Evolutionary conservation across 2,888 invertebrate species (phyloP), one percentile per base, ranked within the genome.

Genomic region (Caradrina kadenii): DNA sequence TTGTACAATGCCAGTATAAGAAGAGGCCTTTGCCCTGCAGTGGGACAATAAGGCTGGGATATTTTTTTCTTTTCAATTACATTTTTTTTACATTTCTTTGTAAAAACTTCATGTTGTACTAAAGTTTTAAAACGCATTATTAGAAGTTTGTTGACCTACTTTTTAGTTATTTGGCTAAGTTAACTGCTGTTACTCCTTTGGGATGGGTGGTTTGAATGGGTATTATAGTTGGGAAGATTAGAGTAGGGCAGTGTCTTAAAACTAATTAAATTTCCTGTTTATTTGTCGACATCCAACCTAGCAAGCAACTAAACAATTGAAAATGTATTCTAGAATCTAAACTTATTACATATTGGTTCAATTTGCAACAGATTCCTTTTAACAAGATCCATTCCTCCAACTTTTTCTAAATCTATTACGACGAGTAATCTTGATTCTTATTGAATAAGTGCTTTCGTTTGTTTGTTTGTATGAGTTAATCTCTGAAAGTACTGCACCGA

Each of bases 391-490:
- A 62, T 73, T 70, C 22, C 21, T 35, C 22, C 6, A 74, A 75
- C 55, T 69, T 81, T 48, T 42, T 53, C 15, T 26, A 50, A 39
- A 64, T 62, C 68, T 61, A 71, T 72, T 72, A 70, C 68, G 58
- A 45, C 68, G 22, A 26, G 48, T 82, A 70, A 80, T 79, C 68
- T 61, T 48, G n/a, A 45, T 64, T 60, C 58, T 70, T 67, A 82
- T 73, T 73, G 72, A 70, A 70, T 74, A 74, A 77, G 69, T 71
- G 78, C 66, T 75, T 69, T 75, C 4, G 4, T 31, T 7, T 35
- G 35, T 35, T 35, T 35, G 35, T 35, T 35, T 35, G 35, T 35
- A 35, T 10, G 1, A 35, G 35, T 8, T 8, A 10, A 10, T 35
- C 35, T 0, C 10, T 35, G 35, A 10, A 35, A 35, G 10, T 35